Conservation (phyloP, 1,140 invertebrate genomes). For the Tetraneura akinire region DNA sequence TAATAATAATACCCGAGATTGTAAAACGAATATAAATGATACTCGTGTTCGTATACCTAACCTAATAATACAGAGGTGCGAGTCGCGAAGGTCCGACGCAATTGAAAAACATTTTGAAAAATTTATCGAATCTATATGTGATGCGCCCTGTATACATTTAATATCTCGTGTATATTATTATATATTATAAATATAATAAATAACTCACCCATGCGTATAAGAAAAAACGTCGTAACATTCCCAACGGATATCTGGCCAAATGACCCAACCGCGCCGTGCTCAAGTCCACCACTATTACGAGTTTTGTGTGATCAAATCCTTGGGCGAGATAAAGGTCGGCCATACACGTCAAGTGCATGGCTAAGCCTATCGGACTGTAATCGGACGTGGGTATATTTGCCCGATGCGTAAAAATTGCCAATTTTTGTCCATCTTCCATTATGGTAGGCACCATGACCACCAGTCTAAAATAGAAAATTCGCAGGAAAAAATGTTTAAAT, state of each 20-base stretch:
- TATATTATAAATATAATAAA: too few relatives aligned
- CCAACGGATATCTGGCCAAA: constrained; percentile 45
- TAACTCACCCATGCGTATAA: constrained; percentile 51
- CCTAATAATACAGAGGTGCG: too few relatives aligned
- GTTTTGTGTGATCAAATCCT: constrained; percentile 21
- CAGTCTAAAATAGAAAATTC: constrained; percentile 1
- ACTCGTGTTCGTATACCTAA: too few relatives aligned
- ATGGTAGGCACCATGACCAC: constrained; percentile 17
- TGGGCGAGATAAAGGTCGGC: constrained; percentile 30
- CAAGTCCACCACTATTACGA: constrained; percentile 30
- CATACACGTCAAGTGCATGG: constrained; percentile 33
- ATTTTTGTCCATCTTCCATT: constrained; percentile 28
- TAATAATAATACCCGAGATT: too few relatives aligned
- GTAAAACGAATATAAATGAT: too few relatives aligned
- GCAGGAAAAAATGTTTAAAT: neutral
- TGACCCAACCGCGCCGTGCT: constrained; percentile 30
- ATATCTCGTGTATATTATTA: neutral
- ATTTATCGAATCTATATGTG: too few relatives aligned
- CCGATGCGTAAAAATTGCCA: constrained; percentile 17
- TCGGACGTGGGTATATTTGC: neutral
- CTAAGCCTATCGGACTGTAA: constrained; percentile 39
- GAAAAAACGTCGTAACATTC: constrained; percentile 42
- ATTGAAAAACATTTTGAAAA: neutral
- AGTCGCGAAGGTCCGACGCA: neutral
- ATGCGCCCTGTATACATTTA: too few relatives aligned